Percentiles rank a stretch among this genome's conserved stretches.
Conservation (phyloP, 2,113 vertebrate genomes). For the Scopus umbretta region DNA sequence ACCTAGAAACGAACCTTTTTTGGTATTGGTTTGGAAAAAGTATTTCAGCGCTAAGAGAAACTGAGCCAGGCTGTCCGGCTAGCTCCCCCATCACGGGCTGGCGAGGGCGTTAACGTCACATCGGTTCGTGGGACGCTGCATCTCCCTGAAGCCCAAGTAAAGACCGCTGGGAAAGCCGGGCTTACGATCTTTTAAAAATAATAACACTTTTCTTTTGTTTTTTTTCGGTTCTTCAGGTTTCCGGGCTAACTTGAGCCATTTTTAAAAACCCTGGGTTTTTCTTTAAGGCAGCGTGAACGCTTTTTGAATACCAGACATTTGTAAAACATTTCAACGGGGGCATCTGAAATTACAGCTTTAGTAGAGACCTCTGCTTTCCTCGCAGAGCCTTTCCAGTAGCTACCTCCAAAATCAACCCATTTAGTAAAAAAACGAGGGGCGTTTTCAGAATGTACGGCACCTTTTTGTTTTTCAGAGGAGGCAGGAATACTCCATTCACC, state of each 20-base stretch:
- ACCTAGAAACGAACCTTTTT: slow-evolving; percentile 63
- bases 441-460: neutral
- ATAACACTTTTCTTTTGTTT: no score
- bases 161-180: neutral
- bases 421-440: neutral
- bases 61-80: neutral
- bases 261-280: neutral
- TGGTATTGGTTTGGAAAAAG: slow-evolving; percentile 50
- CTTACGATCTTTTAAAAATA: neutral
- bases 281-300: neutral
- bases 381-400: neutral
- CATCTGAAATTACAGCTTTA: neutral
- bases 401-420: neutral
- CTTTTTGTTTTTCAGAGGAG: neutral
- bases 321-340: neutral
- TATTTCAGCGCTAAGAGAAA: neutral
- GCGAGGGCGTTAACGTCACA: rapidly evolving
- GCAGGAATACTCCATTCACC: neutral
- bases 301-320: neutral
- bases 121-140: rapidly evolving
- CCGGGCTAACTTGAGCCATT: neutral
- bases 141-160: neutral
- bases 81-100: neutral
- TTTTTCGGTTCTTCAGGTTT: neutral
- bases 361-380: neutral